Base-by-base conservation (phyloP, 2,888 invertebrate genomes). In the Lithophane leautieri region DNA sequence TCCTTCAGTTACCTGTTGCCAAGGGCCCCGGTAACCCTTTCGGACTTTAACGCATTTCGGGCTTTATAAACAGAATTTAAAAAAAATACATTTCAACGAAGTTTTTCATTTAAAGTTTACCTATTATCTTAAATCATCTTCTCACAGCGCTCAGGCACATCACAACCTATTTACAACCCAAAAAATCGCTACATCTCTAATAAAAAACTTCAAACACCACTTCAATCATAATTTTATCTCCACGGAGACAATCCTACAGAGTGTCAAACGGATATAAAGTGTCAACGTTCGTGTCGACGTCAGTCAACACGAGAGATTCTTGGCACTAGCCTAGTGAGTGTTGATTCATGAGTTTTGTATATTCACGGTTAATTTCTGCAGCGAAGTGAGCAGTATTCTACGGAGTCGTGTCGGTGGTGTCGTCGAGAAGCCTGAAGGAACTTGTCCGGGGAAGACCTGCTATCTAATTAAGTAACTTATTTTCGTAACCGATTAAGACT, bases 221-320 rank as follows among this genome's bases (percentile, higher is more conserved):
- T 60, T 61, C 60, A 61, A 70, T 77, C 56, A 81, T 42, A 62
- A 70, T 70, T 50, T n/a, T 42, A 70, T 62, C 58, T 40, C 72
- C 63, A 65, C 52, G 19, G 62, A 56, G 70, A 78, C 62, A 42
- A 54, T 44, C 22, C n/a, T 4, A 72, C 16, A 54, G 25, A n/a
- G 60, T 70, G 60, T 72, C 22, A 44, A 78, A 60, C 74, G 67
- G 83, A 76, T 40, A 68, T 63, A 58, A 66, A 73, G 47, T 70
- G 83, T 83, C 76, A 83, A 61, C 73, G 28, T 52, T 25, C 34
- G 6, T 44, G 42, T 16, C 25, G 34, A 19, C 70, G 71, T 83
- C 83, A 66, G 50, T 83, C 80, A 76, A 54, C 73, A 34, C 8
- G 34, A 47, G 25, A 60, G 50, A 60, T 58, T 76, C 73, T 83